Base-by-base conservation (phyloP, 1,140 invertebrate species). In the Rhynchophorus ferrugineus region DNA sequence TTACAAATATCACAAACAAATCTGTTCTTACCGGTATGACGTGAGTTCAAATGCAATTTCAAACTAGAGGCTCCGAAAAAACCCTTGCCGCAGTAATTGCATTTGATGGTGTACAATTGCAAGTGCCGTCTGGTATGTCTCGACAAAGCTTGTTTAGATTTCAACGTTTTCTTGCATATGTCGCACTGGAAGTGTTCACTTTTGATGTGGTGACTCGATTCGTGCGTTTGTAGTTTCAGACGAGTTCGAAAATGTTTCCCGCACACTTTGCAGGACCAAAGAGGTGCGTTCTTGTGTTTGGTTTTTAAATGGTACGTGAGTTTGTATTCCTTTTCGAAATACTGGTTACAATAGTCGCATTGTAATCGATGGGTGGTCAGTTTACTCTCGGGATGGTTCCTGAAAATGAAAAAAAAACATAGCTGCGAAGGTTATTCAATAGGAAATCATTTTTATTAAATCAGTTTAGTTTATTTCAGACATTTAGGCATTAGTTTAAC, bases 111-210 rank as follows among this genome's bases (percentile, higher is more conserved):
- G 47, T 55, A 65, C 46, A 81, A 74, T 16, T 75, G 74, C 11
- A 75, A 74, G 48, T 82, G 77, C 16, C 79, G 77, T 21, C 78
- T 71, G 2, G 77, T 67, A 60, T 89, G 85, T 8, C 75, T 76
- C 1, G 79, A 77, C 43, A 87, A 68, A 49, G 84, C 73, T 1
- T 80, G 77, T 17, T 79, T 75, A 0, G 84, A 74, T 1, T 78
- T 82, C 59, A 90, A 89, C 1, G 77, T 74, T 52, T 82, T 81
- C 0, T 59, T 54, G 35, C 68, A 69, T 9, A 61, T 50, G 2
- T 67, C 58, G 33, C 68, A 70, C 19, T 57, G 55, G 48, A 55
- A 68, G 1, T 35, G 43, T 20, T 65, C 64, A 11, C 64, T 43
- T 34, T 57, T 37, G 3, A 17, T 50, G 3, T 48, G 36, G 33